Evolutionary conservation across 2,797 vertebrate genomes (phyloP), one percentile per base, ranked within the genome.

Genomic region (Hafferia zeledoni): DNA sequence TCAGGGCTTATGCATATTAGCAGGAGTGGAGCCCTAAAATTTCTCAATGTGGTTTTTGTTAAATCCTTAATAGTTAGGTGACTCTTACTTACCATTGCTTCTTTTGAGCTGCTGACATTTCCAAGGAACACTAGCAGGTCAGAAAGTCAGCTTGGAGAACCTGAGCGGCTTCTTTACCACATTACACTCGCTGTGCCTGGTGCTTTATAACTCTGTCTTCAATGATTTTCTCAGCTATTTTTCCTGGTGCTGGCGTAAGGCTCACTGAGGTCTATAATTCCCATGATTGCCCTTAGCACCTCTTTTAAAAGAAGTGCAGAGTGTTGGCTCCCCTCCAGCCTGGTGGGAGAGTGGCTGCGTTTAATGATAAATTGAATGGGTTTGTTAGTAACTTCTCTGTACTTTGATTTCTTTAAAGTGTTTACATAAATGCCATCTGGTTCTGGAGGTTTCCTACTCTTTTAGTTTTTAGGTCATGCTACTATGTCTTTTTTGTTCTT

Each of bases 161-260:
- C 84, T 68, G 78, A 92, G 77, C 93, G 94, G 90, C 96, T 95
- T 91, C 96, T 81, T 96, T 96, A 96, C 95, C 68, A 37, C 94
- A 93, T 95, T 97, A 96, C 17, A 28, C 49, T 96, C 79, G 70
- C 59, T 81, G 74, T 69, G 74, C 46, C 41, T 41, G 53, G 96
- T 97, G 95, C 97, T 97, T 97, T 98, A 95, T 97, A 97, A 97
- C 94, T 95, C 93, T 97, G 96, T 95, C 96, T 96, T 96, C 94
- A 96, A 95, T 95, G 90, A 97, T 97, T 96, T 95, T 91, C 95
- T 94, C 89, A 94, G 97, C 96, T 94, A 94, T 97, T 96, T 97
- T 97, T 98, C 94, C 97, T 96, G 94, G 96, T 96, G 86, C 91
- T 96, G 96, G 97, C 55, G 89, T 96, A 96, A 98, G 94, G 91